Evolutionary conservation across 37 sponge, comb jelly and placozoan genomes (phyloP).

Genomic region (Chondrilla cf. caribensis): DNA sequence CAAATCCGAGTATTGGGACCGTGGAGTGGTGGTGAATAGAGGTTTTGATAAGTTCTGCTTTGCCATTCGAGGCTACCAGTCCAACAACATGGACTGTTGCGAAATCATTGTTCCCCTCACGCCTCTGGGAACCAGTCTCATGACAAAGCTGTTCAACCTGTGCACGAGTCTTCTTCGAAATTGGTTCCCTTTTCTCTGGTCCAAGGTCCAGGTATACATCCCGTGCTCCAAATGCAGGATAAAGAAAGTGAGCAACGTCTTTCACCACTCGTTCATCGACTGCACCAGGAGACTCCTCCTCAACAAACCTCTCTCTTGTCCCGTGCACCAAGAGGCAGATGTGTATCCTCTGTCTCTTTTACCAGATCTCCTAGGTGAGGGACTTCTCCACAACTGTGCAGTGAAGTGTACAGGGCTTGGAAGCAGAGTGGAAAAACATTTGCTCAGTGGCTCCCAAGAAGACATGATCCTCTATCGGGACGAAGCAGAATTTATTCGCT

Average conservation of each 20-base stretch:
- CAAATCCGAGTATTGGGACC: not conserved
- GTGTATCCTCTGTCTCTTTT: not conserved
- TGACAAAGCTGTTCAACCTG: constrained; percentile 37
- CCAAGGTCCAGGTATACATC: constrained; percentile 28
- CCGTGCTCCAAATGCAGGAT: constrained; percentile 52
- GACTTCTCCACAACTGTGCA: not conserved
- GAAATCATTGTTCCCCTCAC: constrained; percentile 56
- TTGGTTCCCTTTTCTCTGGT: constrained; percentile 69
- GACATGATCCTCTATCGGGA: not conserved
- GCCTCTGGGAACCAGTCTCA: constrained; percentile 25
- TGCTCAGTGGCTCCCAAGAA: not conserved
- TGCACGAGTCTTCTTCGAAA: constrained; percentile 54
- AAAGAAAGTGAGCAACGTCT: not conserved
- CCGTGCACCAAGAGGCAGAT: constrained; percentile 1
- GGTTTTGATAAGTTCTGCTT: constrained; percentile 1
- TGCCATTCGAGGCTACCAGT: not conserved
- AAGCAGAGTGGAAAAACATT: not conserved
- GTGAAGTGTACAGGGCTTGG: not conserved
- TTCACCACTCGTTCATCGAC: constrained; percentile 30
- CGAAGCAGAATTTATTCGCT: not conserved
- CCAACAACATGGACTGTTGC: not conserved
- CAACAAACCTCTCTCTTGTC: not conserved
- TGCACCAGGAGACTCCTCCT: not conserved
- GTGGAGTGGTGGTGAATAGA: not conserved
- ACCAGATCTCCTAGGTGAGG: constrained; percentile 9